Evolutionary conservation across 2,113 vertebrate species (phyloP), one percentile per base, ranked within the genome.

Genomic region (Toxostoma redivivum): DNA sequence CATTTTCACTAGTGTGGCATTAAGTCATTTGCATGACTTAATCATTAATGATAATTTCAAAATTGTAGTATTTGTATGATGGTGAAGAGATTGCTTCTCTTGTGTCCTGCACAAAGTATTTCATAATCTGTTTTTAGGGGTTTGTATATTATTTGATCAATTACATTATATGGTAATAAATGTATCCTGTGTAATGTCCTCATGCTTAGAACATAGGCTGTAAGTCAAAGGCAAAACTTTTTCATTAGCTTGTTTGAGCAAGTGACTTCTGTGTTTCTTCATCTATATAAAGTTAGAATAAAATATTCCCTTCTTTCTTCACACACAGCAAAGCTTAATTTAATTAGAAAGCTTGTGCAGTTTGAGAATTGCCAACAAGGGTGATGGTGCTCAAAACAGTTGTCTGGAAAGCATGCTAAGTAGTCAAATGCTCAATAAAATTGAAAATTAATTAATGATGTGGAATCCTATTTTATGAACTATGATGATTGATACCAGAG

Each of bases 341-440:
- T 74, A 72, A 95, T 79, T 89, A 95, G 57, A 87, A 92, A 71
- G 25, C 15, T 87, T 86, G 33, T 48, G 40, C 66, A 60, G 44
- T 71, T 87, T 79, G 37, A 81, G 73, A 92, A 67, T 91, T 95
- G 65, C 56, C 45, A 61, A 18, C 44, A 69, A 86, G 30, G 48
- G 23, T 76, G 77, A 56, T 81, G 48, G 83, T 71, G n/a, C 61
- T 56, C 83, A 70, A 84, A 92, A 44, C 44, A 81, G 73, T 71
- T 94, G 64, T 74, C 64, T 90, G 78, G 67, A 95, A 92, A 93
- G 72, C 83, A 83, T 77, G 56, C 47, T 67, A 67, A 78, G 53
- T 89, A 86, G 65, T 95, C 73, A 83, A 92, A 94, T 88, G 53
- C 86, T 86, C 83, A 69, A 45, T 95, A 94, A 95, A 94, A 89